Evolutionary conservation across 2,113 vertebrate genomes (phyloP), one percentile per base, ranked within the genome.

Genomic region (Pteronura brasiliensis): DNA sequence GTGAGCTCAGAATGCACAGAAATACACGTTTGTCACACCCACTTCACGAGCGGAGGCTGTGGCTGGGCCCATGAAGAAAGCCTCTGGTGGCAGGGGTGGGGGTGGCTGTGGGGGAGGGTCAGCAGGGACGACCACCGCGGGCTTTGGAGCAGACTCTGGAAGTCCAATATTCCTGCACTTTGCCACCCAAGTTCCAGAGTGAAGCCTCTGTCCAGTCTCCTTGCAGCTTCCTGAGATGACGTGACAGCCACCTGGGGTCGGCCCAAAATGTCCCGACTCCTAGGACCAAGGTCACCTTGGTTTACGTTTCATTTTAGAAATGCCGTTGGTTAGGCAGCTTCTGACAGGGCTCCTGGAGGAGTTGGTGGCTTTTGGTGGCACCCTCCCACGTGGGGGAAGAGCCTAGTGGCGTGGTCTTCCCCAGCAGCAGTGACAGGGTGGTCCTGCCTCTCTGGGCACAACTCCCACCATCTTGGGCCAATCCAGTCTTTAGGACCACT

Each of bases 21-120:
- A n/a, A 36, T 2, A 5, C n/a, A 11, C 67, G 0, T 36, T 20
- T 20, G 18, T 21, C n/a, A 11, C n/a, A 9, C n/a, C 34, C n/a
- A 11, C n/a, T 11, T 5, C 20, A 23, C 69, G 9, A 36, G 65
- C 31, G 3, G 14, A 34, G 69, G 69, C 69, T 11, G n/a, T 10
- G 65, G n/a, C 69, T 39, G 69, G 69, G 36, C 36, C 36, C 4
- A 5, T 12, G 69, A 39, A 21, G 69, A 71, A 23, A 39, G n/a
- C n/a, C n/a, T 9, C 67, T 67, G 34, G 65, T 11, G 65, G 15
- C 34, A 5, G 9, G n/a, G 69, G 9, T 0, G 10, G 69, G 67
- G 69, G 69, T 39, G 69, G 12, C 23, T 27, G 59, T 27, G 59
- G 59, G 25, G 23, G 59, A 36, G 21, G 11, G 36, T 72, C 36